Evolutionary conservation across 2,797 vertebrate genomes (phyloP), one percentile per base, ranked within the genome.

Genomic region (Cyprinodon diabolis): DNA sequence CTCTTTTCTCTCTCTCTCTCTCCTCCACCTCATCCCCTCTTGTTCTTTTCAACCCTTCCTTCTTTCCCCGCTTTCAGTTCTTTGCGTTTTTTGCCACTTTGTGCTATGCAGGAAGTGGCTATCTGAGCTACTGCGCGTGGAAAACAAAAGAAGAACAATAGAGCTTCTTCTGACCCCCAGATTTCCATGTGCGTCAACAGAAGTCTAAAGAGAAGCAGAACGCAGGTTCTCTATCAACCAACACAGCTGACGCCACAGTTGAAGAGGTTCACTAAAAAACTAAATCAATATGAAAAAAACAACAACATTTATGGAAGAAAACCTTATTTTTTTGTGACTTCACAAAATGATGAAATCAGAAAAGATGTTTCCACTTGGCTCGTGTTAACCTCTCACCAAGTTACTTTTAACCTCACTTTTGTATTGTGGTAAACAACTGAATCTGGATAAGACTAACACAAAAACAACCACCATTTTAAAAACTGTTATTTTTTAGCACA

Each of bases 41-140:
- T 7, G 0, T 14, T 3, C 25, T 12, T 47, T 68, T 56, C 35
- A 11, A n/a, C 69, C 17, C 65, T 76, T 23, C 67, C 37, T 68
- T 58, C 4, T 10, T 47, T 68, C 13, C 37, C 35, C 30, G 43
- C 49, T 72, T 19, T 68, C 86, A 95, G 94, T 91, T 93, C 83
- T 94, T 92, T 87, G 88, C 92, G 19, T 94, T 89, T 78, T 78
- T 95, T 88, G 96, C 96, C 80, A 95, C 96, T 67, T 90, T 95
- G 86, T 97, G 95, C 93, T 98, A 98, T 17, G 93, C 95, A 84
- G 95, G 94, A 86, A 98, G 96, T 88, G 93, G 94, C 0, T 97
- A 94, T 81, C 93, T 97, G 89, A 97, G 95, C 91, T 96, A 96
- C 89, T 87, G 88, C 80, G 94, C 93, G 40, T 97, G 97, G 97